phyloP scores from a whole-genome alignment of 2,888 invertebrate species.

The Sphaeridia pumilis region DNA sequence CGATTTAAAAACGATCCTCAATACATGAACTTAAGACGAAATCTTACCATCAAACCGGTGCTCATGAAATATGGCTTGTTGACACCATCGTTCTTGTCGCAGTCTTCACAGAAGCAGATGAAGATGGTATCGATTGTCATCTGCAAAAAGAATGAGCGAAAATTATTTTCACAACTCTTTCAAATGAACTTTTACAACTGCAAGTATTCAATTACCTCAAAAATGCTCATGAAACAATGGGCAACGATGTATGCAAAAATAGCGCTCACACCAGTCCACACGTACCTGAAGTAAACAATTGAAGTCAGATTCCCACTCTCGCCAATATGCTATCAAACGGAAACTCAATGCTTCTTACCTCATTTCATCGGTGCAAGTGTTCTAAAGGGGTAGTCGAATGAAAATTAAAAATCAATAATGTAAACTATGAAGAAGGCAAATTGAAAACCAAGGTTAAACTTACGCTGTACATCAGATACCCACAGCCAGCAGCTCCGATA shows the following conservation, averaged over 20 bases:
- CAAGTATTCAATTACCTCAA: conserved; percentile 49
- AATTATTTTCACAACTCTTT: not conserved
- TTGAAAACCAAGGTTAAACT: not conserved
- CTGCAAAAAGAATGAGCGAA: conserved; percentile 38
- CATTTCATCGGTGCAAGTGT: no score
- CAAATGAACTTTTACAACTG: not conserved
- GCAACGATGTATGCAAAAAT: conserved; percentile 56
- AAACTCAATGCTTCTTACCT: no score
- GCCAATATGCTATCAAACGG: not conserved
- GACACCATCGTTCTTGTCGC: conserved; percentile 53
- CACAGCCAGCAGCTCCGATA: conserved; percentile 49
- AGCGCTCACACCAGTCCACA: conserved; percentile 49
- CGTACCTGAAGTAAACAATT: not conserved
- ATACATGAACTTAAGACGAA: not conserved
- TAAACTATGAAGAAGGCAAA: not conserved
- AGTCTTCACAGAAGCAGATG: conserved; percentile 57
- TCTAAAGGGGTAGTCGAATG: no score
- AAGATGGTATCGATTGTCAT: conserved; percentile 58
- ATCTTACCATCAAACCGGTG: conserved; percentile 48
- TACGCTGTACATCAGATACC: conserved; percentile 43
- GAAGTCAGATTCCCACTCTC: no score
- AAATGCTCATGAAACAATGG: conserved; percentile 59
- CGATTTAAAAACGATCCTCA: no score
- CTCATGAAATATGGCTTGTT: conserved; percentile 54
- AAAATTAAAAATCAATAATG: not conserved